Base-by-base conservation (phyloP, 2,797 vertebrate genomes). In the Epinephelus malabaricus region DNA sequence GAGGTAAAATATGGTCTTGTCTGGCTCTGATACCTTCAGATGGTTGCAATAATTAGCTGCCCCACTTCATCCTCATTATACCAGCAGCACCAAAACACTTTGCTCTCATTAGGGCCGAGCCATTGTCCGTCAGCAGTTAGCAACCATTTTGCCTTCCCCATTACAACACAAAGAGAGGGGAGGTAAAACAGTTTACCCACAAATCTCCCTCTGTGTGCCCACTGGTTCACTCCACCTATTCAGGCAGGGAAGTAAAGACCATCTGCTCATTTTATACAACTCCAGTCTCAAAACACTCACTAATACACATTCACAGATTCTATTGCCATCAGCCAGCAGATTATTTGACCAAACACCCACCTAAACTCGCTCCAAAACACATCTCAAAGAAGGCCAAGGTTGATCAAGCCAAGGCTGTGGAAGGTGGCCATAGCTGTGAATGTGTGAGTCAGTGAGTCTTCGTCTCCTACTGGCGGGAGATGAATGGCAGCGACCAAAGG, bases 181-280 rank as follows among this genome's bases (percentile, higher is more conserved):
- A 90, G 92, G 88, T 83, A 91, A 92, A 92, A 93, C 88, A 94
- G 91, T 93, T 94, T 94, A 88, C 89, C 91, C 93, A 93, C 93
- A 95, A 94, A 94, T 91, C 91, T 93, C 88, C 78, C 81, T 79
- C 81, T 92, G 90, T 90, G 86, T 93, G 89, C 86, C 87, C 88
- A 91, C 88, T 92, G 92, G 87, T 92, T 91, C 87, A 82, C 85
- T 90, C 86, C 86, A 89, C 85, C 92, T 77, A 92, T 94, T 95
- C 87, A 94, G 76, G 51, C 86, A 10, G 74, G 62, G 86, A 93
- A 90, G 91, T 79, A 92, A 93, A 87, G 92, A 91, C 94, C 95
- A 95, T 95, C 95, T 95, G 93, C 92, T 94, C 90, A 81, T 89
- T 92, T 92, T 68, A 88, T 84, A 87, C 40, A 88, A 87, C 69